Evolutionary conservation across 2,113 vertebrate species (phyloP).

Genomic region (Pagrus major): DNA sequence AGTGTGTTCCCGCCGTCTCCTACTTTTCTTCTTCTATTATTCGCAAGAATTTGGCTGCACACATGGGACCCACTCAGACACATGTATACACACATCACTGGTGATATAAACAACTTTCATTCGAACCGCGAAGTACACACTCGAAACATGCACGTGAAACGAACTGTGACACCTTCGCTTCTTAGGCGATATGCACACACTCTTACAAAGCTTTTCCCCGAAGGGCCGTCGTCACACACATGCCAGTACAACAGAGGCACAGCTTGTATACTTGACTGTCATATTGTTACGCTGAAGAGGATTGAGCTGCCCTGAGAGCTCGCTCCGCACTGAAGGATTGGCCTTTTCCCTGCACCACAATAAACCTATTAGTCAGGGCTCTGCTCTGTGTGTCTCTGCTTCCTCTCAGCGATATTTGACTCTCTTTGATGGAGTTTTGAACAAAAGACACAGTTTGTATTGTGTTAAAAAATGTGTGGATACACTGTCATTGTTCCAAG

Average conservation of each 20-base stretch:
- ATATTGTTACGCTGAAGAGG: conserved; percentile 41
- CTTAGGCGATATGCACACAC: conserved; percentile 3
- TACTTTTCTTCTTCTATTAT: conserved; percentile 24
- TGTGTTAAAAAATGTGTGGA: conserved; percentile 26
- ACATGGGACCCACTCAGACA: conserved; percentile 5
- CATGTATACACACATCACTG: background rate
- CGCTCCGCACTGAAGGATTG: conserved; percentile 27
- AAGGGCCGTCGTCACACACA: conserved; percentile 46
- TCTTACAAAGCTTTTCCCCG: conserved; percentile 26
- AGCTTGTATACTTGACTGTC: conserved; percentile 56
- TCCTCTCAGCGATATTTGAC: conserved; percentile 3
- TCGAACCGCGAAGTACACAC: conserved; percentile 1
- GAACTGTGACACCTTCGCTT: conserved; percentile 31
- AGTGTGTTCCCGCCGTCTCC: background rate
- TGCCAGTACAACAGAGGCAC: conserved; percentile 22
- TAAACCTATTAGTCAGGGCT: conserved; percentile 58
- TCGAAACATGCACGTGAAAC: conserved; percentile 19
- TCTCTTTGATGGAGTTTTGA: conserved; percentile 35
- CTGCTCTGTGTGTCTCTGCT: conserved; percentile 21
- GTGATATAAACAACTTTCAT: conserved; percentile 4
- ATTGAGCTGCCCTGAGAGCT: conserved; percentile 50
- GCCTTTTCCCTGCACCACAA: conserved; percentile 48
- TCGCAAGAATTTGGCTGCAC: conserved; percentile 19
- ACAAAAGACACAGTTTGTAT: conserved; percentile 24
- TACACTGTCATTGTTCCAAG: conserved; percentile 14